Base-by-base conservation (phyloP, 2,888 invertebrate genomes). In the Dione vanillae region DNA sequence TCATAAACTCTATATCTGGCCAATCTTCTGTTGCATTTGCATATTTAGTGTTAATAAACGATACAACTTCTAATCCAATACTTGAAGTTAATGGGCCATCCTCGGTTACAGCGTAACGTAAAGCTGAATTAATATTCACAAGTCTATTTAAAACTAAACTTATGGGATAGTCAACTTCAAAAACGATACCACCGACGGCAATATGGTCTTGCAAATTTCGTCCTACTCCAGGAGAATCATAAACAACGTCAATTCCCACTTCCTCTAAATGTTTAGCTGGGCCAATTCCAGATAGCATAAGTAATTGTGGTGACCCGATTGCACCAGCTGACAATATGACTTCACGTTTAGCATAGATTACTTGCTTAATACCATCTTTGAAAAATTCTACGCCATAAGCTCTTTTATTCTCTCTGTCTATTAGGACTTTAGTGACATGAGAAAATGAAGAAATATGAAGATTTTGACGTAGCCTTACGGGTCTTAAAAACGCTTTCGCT, bases 1-100 rank as follows among this genome's bases (percentile, higher is more conserved):
- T 91, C 97, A 98, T 98, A 81, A 98, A 97, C 83, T 97, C 97
- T 74, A 98, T 97, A 82, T 98, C 98, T 0, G 98, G 98, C 97
- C 97, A 98, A 84, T 98, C 98, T 69, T 97, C 97, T 0, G 96
- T 94, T 67, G 95, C 94, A 82, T 98, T 98, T 0, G 97, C 97
- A 83, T 97, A 98, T 87, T 97, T 98, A 0, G 98, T 97, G 40
- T 96, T 96, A 66, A 98, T 96, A 83, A 98, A 98, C 0, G 96
- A 97, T 0, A 97, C 96, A 0, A 97, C 96, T 89, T 98, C 98
- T 70, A 98, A 92, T 0, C 97, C 98, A 35, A 98, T 95, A 79
- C 96, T 97, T 0, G 97, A 97, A 0, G 98, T 98, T 52, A 98
- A 84, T 0, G 98, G 97, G 0, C 98, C 98, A 76, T 97, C 96